Conservation (phyloP, 2,888 invertebrate genomes). For the Leptothorax acervorum region DNA sequence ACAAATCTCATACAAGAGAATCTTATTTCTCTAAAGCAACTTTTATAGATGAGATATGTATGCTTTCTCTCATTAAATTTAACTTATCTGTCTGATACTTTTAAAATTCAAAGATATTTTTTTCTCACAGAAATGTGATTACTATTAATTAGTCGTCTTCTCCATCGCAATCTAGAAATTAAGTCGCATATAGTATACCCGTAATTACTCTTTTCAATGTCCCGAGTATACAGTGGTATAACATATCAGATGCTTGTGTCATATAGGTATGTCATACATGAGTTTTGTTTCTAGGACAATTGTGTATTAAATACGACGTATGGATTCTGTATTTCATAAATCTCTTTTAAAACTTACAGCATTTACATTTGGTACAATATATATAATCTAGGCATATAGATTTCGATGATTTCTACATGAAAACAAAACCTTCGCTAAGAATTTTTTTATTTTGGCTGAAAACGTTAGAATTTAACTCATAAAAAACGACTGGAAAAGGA, state of each 20-base stretch:
- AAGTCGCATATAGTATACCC: neutral
- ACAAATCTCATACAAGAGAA: neutral
- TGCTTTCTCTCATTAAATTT: neutral
- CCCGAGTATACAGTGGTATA: neutral
- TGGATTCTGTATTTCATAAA: no score
- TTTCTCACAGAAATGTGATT: neutral
- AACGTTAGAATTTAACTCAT: no score
- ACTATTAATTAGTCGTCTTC: neutral
- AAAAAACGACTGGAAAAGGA: no score
- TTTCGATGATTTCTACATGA: no score
- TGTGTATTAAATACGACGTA: no score
- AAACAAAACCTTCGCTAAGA: no score
- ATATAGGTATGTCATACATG: neutral
- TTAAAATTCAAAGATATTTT: neutral
- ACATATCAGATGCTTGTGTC: neutral
- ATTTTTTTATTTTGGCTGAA: no score
- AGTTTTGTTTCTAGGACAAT: neutral
- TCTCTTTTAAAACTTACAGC: no score
- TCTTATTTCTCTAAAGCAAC: neutral
- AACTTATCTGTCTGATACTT: neutral
- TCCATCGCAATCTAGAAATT: neutral
- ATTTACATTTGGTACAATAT: no score
- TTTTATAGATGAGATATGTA: neutral
- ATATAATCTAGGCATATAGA: no score
- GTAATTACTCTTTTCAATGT: neutral